A percentile compares a stretch with the other conserved stretches of the same genome.
Evolutionary conservation across 2,113 vertebrate species (phyloP).

Genomic region (Dasyornis broadbenti): DNA sequence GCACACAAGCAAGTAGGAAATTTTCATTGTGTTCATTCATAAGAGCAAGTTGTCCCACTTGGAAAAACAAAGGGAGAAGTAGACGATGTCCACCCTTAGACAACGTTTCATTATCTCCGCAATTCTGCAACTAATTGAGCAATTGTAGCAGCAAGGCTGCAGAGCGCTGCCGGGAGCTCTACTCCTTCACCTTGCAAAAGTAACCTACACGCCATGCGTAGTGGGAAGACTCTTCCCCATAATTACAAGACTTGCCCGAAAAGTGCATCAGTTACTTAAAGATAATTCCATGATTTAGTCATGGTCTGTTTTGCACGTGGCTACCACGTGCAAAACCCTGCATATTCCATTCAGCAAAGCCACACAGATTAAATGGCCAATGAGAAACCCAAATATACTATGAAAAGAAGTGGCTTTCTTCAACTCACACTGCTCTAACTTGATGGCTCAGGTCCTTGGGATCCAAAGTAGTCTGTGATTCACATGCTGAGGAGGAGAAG

Average conservation of each 20-base stretch:
- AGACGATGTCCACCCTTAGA: background rate
- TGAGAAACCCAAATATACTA: background rate
- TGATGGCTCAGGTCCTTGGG: background rate
- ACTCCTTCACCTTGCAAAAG: background rate
- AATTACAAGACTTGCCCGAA: background rate
- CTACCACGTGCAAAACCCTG: background rate
- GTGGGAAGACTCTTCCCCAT: background rate
- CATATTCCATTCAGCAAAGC: background rate
- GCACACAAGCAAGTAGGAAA: background rate
- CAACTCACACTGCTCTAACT: background rate
- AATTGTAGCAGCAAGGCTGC: too few species aligned
- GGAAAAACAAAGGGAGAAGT: background rate
- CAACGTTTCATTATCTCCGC: fast-evolving
- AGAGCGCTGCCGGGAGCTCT: background rate
- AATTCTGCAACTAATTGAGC: background rate
- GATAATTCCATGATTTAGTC: background rate
- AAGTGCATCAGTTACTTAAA: background rate
- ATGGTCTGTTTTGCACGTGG: background rate
- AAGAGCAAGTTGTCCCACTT: background rate
- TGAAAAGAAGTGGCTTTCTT: background rate
- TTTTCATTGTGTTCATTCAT: background rate
- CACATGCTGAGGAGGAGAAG: background rate
- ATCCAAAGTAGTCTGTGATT: background rate
- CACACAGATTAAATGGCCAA: background rate
- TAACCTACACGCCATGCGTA: background rate